These are phyloP conservation scores for Bombus fervidus DNA, from an alignment of 1,140 invertebrate genomes.

Conservation along the genomic window DNA sequence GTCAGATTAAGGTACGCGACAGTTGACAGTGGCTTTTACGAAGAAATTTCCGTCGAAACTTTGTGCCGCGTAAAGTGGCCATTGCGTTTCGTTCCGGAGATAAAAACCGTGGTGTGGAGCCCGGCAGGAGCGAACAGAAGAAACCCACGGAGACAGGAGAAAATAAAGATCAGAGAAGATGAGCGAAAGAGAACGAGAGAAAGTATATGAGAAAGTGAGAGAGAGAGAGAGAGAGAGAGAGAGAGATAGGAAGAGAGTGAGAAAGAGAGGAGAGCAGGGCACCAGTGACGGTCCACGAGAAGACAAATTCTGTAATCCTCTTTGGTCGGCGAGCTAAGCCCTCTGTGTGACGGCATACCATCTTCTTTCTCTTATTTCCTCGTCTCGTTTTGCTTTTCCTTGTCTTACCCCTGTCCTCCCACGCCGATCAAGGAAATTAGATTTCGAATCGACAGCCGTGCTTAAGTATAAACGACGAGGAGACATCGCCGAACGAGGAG, in stretches of 20 bases:
- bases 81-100: conserved; percentile 71
- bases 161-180: conserved; percentile 29
- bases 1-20: conserved; percentile 67
- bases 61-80: conserved; percentile 71
- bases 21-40: conserved; percentile 70
- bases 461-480: conserved; percentile 68
- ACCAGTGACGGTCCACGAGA: conserved; percentile 73
- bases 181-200: conserved; percentile 1
- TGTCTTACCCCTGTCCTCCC: conserved; percentile 65
- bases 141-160: conserved; percentile 30
- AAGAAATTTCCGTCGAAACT: conserved; percentile 71
- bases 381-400: conserved; percentile 39
- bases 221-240: conserved; percentile 4
- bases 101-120: conserved; percentile 55
- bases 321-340: conserved; percentile 81
- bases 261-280: conserved; percentile 29
- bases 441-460: conserved; percentile 70
- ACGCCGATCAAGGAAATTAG: conserved; percentile 73
- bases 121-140: conserved; percentile 23
- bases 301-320: conserved; percentile 82
- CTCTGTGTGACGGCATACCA: conserved; percentile 78
- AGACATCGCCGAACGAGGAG: conserved; percentile 32
- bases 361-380: conserved; percentile 73
- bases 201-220: not conserved
- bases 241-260: not conserved